Percentiles rank a stretch among this genome's conserved stretches.
These are phyloP conservation scores for Meleagris gallopavo DNA, from an alignment of 2,113 vertebrate species.

Conservation along the genomic window DNA sequence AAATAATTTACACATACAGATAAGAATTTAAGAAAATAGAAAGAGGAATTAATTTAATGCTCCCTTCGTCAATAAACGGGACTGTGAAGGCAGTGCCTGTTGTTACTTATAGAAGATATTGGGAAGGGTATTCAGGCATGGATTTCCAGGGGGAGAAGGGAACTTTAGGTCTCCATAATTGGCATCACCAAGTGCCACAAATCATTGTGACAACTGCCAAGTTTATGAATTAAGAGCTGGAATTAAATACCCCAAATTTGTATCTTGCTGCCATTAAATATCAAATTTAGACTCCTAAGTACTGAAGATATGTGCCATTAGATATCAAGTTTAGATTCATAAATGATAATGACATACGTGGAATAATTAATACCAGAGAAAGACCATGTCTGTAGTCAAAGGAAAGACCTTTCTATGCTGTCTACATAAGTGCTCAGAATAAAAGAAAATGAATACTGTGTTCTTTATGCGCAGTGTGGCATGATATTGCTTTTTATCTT, in stretches of 20 bases:
- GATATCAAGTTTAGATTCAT: conserved; percentile 2
- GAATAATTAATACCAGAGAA: conserved; percentile 5
- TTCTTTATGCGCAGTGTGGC: not conserved
- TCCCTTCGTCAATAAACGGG: conserved; percentile 36
- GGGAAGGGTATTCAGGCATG: not conserved
- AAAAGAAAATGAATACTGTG: not conserved
- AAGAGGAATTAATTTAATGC: conserved; percentile 52
- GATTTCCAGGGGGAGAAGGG: conserved; percentile 20
- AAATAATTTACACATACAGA: conserved; percentile 59
- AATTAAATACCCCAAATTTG: not conserved
- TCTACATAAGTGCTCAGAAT: not conserved
- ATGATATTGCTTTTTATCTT: not conserved
- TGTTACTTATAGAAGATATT: not conserved
- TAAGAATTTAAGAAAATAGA: conserved; percentile 54
- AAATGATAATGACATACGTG: not conserved
- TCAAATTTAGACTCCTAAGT: not conserved
- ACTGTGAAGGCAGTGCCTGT: not conserved
- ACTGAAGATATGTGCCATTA: not conserved
- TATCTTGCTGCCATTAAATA: conserved; percentile 8
- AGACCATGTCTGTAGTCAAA: not conserved
- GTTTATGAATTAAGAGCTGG: conserved; percentile 25
- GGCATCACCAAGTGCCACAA: conserved; percentile 42
- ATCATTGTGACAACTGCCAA: conserved; percentile 49
- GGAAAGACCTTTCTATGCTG: not conserved
- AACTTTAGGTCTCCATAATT: conserved; percentile 14